Evolutionary conservation across 1,140 invertebrate genomes (phyloP), one percentile per base, ranked within the genome.

Genomic region (Rhynchophorus ferrugineus): DNA sequence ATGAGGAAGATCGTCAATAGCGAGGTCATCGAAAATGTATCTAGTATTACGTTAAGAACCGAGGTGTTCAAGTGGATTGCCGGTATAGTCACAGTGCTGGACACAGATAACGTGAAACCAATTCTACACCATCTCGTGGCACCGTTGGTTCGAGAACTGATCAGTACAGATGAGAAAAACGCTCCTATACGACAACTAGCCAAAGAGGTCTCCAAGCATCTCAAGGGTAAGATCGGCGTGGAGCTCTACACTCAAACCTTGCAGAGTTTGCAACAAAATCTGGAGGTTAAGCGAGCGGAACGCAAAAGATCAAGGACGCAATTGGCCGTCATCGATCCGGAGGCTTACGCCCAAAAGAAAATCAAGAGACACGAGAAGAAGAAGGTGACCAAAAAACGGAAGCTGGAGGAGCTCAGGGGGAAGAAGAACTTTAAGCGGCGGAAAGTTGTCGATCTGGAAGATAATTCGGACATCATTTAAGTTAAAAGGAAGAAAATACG

Each of bases 31-130:
- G 75, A 76, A 58, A 65, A 75, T 17, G 75, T 79, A 70, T 65
- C 53, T 71, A 73, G 43, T 74, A 70, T 56, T 67, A 69, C 60
- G 73, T 81, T 71, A 76, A 80, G 73, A 73, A 78, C 75, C 41
- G 54, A 62, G 86, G 83, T 84, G 13, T 87, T 88, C 49, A 84
- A 84, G 55, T 88, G 82, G 69, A 76, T 85, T n/a, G 84, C 80
- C 21, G 83, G 80, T 1, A 57, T 87, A 8, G 63, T 75, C 14
- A 66, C 78, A 3, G 74, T 78, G 34, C 65, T 87, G 8, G 75
- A 75, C 3, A 54, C 75, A 18, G 72, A 79, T 1, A 65, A 70
- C 24, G 56, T 89, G 3, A 61, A 70, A 1, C 63, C 71, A 1
- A 60, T 83, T 41, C 60, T 83, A 11, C 70, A 70, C 45, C 70